Percentiles rank a stretch among this genome's conserved stretches.
phyloP scores from a whole-genome alignment of 2,113 vertebrate genomes.

The Myocastor coypus region DNA sequence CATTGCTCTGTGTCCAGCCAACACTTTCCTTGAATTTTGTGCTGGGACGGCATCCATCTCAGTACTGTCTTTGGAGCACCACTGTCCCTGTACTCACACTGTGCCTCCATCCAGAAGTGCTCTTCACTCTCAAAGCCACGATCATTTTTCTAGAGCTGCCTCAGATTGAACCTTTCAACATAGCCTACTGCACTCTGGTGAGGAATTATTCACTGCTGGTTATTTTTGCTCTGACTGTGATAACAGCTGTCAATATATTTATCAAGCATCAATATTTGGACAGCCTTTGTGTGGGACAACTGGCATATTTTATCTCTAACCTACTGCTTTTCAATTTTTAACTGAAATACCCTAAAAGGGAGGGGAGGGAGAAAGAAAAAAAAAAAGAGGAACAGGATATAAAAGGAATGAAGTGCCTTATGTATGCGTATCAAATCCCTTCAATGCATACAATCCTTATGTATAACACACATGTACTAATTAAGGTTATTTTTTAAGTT shows the following conservation, averaged over 20 bases:
- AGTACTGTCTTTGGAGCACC: background rate
- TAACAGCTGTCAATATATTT: slow-evolving; percentile 41
- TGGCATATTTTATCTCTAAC: background rate
- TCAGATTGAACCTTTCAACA: background rate
- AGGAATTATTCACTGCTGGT: background rate
- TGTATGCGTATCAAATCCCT: background rate
- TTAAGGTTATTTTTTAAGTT: background rate
- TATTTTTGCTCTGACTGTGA: background rate
- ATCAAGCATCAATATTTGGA: background rate
- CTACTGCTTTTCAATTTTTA: slow-evolving; percentile 3
- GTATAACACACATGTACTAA: background rate
- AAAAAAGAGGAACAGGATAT: background rate
- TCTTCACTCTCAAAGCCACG: background rate
- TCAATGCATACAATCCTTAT: background rate
- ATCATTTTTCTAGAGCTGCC: background rate
- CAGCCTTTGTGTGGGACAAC: background rate
- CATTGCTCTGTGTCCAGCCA: background rate
- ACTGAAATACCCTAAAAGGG: background rate
- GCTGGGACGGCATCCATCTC: background rate
- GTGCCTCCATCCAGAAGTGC: background rate
- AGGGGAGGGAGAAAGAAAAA: too few species aligned
- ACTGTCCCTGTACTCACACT: background rate
- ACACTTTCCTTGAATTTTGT: background rate
- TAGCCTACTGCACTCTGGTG: background rate
- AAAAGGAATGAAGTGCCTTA: background rate